These are phyloP conservation scores for Oryctes rhinoceros DNA, from an alignment of 1,140 invertebrate species.

Conservation along the genomic window DNA sequence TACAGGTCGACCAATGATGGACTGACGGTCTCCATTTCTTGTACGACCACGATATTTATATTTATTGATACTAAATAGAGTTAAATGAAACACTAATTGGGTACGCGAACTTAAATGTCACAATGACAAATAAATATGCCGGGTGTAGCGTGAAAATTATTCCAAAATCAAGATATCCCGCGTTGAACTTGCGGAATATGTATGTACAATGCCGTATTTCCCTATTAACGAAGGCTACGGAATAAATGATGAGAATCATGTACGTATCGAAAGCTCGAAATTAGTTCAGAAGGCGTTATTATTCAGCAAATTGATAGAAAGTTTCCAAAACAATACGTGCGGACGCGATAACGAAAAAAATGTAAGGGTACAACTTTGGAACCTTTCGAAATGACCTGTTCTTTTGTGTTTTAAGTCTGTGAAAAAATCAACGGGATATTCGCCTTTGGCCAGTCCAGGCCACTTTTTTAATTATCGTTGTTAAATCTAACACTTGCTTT, in stretches of 20 bases:
- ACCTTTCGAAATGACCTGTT: not conserved
- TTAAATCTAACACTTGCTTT: too few species aligned
- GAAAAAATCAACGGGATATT: too few species aligned
- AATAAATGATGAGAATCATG: not conserved
- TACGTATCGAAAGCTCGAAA: not conserved
- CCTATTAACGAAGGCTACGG: not conserved
- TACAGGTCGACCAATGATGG: slow-evolving; percentile 16
- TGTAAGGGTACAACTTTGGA: not conserved
- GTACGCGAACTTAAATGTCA: slow-evolving; percentile 19
- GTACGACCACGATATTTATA: not conserved
- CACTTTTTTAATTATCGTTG: too few species aligned
- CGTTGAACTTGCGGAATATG: not conserved
- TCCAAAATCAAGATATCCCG: not conserved
- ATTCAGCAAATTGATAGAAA: slow-evolving; percentile 3
- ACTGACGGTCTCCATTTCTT: not conserved
- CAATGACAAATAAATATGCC: not conserved
- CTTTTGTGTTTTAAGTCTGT: too few species aligned
- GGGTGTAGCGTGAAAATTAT: not conserved
- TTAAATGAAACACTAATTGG: not conserved
- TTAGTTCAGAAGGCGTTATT: not conserved
- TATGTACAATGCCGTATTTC: not conserved
- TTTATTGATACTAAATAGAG: not conserved
- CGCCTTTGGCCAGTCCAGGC: too few species aligned
- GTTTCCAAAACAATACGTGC: not conserved
- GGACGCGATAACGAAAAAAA: not conserved